Base-by-base conservation (phyloP, 2,797 vertebrate genomes). In the Varecia variegata region DNA sequence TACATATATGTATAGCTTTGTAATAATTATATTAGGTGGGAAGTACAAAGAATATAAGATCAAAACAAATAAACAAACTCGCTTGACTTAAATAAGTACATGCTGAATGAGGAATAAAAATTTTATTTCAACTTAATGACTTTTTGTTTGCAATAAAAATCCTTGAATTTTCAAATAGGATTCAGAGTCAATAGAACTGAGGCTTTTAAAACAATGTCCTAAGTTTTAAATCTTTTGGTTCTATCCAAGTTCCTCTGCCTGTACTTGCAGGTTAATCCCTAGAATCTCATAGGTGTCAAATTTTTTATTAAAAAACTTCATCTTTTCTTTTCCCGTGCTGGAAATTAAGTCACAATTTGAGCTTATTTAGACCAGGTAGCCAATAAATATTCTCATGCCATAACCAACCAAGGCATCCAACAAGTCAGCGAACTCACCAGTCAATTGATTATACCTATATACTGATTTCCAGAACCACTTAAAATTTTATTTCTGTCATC, bases 301-400 rank as follows among this genome's bases (percentile, higher is more conserved):
- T 52, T 92, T 95, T 83, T 40, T 47, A 87, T 52, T 40, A 76
- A 38, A 54, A 82, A 68, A 35, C 13, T 50, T 92, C 40, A 82
- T 25, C 50, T 68, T 79, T 38, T 56, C 62, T 58, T 52, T 60
- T 15, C 21, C 32, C 20, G 62, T 82, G 17, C 14, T 90, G 25
- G 14, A 94, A 92, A 77, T 71, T 87, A 86, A 88, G 25, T 62
- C 18, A 88, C 79, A 83, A 71, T 40, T 45, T 94, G n/a, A 87
- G 30, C 23, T 88, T 86, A 58, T 86, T 81, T 77, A 79, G 35
- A 76, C 60, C 5, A 50, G 23, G 38, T 82, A 77, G 74, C 38
- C 70, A 77, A 71, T 67, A 68, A 73, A 71, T 71, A 92, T 56
- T 76, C 77, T 35, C 40, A 62, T 47, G n/a, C 32, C 40, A 82